Conservation (phyloP, 2,113 vertebrate species). For the Urocitellus parryii region DNA sequence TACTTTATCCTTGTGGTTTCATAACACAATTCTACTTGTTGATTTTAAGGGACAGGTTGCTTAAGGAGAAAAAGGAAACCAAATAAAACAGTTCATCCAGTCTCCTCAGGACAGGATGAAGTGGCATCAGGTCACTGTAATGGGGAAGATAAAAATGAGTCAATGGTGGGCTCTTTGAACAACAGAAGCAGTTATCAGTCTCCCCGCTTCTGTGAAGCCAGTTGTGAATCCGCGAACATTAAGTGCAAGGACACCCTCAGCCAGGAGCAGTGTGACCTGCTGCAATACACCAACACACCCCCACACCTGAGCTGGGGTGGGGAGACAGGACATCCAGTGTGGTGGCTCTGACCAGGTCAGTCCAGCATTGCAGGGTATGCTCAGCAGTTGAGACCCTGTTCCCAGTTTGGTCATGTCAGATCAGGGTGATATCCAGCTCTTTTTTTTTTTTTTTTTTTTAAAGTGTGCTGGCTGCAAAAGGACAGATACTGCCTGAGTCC, state of each 20-base stretch:
- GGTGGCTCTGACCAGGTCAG: not conserved
- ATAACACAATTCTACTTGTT: constrained; percentile 30
- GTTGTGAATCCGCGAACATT: not conserved
- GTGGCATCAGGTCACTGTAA: not conserved
- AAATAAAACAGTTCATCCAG: not conserved
- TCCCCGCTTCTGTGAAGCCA: not conserved
- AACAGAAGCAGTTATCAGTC: not conserved
- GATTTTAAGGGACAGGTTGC: constrained; percentile 7
- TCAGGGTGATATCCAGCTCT: not conserved
- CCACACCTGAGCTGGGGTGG: not conserved
- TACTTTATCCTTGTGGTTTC: constrained; percentile 42
- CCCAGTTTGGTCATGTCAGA: not conserved
- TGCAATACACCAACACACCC: not conserved
- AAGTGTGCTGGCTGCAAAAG: not conserved
- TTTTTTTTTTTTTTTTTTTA: constrained; percentile 41
- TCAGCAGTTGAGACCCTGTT: not conserved
- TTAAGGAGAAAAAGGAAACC: constrained; percentile 52
- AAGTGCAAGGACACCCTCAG: not conserved
- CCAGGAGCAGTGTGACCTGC: not conserved
- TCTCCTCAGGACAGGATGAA: not conserved
- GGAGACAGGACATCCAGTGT: not conserved
- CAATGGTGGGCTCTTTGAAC: not conserved
- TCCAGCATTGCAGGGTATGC: not conserved
- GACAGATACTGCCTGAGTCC: not conserved
- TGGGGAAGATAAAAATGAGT: constrained; percentile 10